Evolutionary conservation across 2,113 vertebrate genomes (phyloP), one percentile per base, ranked within the genome.

Genomic region (Etheostoma spectabile): DNA sequence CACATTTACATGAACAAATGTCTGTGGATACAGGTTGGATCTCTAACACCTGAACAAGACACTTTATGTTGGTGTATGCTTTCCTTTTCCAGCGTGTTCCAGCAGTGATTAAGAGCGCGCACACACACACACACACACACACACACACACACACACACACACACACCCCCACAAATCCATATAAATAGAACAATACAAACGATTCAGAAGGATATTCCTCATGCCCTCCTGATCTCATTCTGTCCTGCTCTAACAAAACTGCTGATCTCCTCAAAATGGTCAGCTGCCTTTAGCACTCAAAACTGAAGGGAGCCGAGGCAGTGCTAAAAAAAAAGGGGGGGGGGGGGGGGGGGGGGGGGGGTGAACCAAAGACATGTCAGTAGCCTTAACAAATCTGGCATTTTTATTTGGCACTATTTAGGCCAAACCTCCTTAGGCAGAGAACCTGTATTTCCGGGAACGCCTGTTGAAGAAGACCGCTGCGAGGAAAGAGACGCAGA

Each of bases 321-420:
- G 69, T 2, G 8, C 66, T 74, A 73, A 83, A 76, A 62, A 79
- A 19, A 63, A 72, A 27, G 3, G 10, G 46, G 30, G 24, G 24
- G 38, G 30, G 24, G 24, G 38, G 30, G 24, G 24, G 38, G n/a
- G n/a, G n/a, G n/a, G n/a, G n/a, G n/a, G n/a, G 30, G 24, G 24
- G 38, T 46, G 74, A 53, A 85, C 85, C 57, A 82, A 75, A 87
- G 80, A 81, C 68, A 77, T 86, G 79, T 77, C 84, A 90, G 88
- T 81, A 83, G 63, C 83, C 65, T 89, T 86, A 89, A 88, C 59
- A 52, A 82, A 69, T 83, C 79, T 74, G 91, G 91, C 80, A 81
- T 91, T 89, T 94, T 83, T 72, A 91, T 93, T 86, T 74, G 71
- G 75, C 61, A 73, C 63, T 68, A 78, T 89, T 89, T 84, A 87